These are phyloP conservation scores for Aleiodes testaceus DNA, from an alignment of 2,888 invertebrate species.

Conservation along the genomic window DNA sequence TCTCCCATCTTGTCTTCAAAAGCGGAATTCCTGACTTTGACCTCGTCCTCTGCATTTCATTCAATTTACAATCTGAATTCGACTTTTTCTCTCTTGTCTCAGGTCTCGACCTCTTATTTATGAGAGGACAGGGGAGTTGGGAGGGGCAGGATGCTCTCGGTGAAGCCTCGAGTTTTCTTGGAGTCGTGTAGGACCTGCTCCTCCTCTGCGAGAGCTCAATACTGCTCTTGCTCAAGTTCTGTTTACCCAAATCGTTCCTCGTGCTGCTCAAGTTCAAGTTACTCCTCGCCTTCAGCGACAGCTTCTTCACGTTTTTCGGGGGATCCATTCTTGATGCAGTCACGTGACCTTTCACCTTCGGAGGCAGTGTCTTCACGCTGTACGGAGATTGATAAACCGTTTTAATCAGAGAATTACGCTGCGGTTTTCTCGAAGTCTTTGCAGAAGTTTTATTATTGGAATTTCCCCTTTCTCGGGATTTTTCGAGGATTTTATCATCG, in stretches of 20 bases:
- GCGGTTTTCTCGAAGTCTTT: neutral
- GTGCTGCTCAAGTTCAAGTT: conserved; percentile 25
- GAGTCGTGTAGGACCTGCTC: conserved; percentile 56
- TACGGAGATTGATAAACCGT: too few relatives aligned
- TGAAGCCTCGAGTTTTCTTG: conserved; percentile 45
- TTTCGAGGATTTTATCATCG: neutral
- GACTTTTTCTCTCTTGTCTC: neutral
- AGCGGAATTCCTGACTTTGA: conserved; percentile 64
- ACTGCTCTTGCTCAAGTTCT: conserved; percentile 13
- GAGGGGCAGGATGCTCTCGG: neutral
- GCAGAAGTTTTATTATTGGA: neutral
- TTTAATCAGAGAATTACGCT: too few relatives aligned
- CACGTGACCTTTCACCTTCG: too few relatives aligned
- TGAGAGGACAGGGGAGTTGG: neutral
- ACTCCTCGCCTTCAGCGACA: conserved; percentile 27
- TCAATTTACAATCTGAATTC: neutral
- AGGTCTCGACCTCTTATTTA: neutral
- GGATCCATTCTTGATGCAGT: neutral
- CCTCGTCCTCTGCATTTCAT: conserved; percentile 37
- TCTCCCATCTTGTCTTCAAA: conserved; percentile 56
- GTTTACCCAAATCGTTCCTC: neutral
- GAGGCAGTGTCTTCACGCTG: too few relatives aligned
- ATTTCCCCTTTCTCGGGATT: neutral
- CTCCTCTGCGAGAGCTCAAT: conserved; percentile 47
- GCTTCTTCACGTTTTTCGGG: neutral